Conservation (phyloP, 2,888 invertebrate genomes). For the Clistopyga incitator region DNA sequence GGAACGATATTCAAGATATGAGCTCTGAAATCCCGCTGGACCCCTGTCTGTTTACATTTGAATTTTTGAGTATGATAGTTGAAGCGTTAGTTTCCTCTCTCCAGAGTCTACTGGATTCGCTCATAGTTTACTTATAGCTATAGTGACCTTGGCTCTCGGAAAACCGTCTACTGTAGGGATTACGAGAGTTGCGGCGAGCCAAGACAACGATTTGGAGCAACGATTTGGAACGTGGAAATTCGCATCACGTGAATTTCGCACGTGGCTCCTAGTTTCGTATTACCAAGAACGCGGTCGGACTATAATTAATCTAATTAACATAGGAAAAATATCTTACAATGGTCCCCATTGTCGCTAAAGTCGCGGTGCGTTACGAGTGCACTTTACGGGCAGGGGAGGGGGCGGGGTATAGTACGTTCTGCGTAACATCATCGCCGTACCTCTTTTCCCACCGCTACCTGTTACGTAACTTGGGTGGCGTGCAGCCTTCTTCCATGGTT, state of each 20-base stretch:
- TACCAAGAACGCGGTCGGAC: slow-evolving; percentile 4
- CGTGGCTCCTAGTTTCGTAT: slow-evolving; percentile 32
- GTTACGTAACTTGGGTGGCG: slow-evolving; percentile 79
- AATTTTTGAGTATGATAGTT: background rate
- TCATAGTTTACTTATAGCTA: slow-evolving; percentile 52
- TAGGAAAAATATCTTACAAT: slow-evolving; percentile 56
- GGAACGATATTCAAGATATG: background rate
- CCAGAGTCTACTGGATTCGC: slow-evolving; percentile 22
- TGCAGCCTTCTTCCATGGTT: slow-evolving; percentile 75
- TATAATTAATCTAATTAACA: slow-evolving; percentile 63
- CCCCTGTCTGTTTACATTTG: background rate
- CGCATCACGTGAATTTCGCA: slow-evolving; percentile 47
- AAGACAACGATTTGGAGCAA: slow-evolving; percentile 2
- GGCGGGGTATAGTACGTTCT: slow-evolving; percentile 28
- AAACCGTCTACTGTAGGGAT: background rate
- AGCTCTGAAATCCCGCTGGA: background rate
- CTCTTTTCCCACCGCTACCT: slow-evolving; percentile 73
- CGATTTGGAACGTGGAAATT: slow-evolving; percentile 34
- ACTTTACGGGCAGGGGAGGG: slow-evolving; percentile 32
- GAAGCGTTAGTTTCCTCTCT: background rate
- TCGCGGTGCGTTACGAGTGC: slow-evolving; percentile 51
- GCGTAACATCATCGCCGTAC: slow-evolving; percentile 57
- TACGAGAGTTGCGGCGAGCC: slow-evolving; percentile 36
- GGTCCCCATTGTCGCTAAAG: slow-evolving; percentile 43
- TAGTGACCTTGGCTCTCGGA: slow-evolving; percentile 19